Base-by-base conservation (phyloP, 1,140 invertebrate genomes). In the Drosophila sechellia region DNA sequence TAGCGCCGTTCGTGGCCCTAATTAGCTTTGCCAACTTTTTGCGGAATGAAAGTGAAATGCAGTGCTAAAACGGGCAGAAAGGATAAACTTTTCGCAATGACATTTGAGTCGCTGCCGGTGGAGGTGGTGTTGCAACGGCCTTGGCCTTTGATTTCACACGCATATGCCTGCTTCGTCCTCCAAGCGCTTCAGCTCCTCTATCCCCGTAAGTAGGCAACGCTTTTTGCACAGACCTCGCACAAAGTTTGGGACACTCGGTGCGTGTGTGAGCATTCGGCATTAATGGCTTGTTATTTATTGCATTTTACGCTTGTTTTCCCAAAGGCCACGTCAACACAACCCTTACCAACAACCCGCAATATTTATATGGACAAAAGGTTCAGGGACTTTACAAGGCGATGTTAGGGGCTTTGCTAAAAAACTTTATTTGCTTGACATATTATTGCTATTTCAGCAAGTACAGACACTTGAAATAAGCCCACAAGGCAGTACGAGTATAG, bases 281-380 rank as follows among this genome's bases (percentile, higher is more conserved):
- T 86, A 86, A 86, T 86, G 68, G 83, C 83, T 69, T 81, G 83
- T 86, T 86, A 86, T 86, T 86, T 86, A 86, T 86, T 69, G 77
- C 77, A 73, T 64, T 80, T 68, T 63, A 60, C 53, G 73, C 59
- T 70, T 77, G 53, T 78, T 74, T 70, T 64, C 34, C 71, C 64
- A 53, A 79, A 86, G 83, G 83, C 71, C 83, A 89, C 57, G 50
- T 81, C 79, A 72, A 56, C 81, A 80, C 71, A 39, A 46, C 43
- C 40, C 52, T 27, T 17, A 10, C 48, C 27, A 11, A 1, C n/a
- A 5, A 4, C 27, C 27, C n/a, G n/a, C 27, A 0, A 17, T 48
- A 31, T n/a, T 46, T 37, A 60, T 55, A 42, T 34, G 77, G 22
- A 3, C 12, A 27, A 57, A 73, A 58, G 52, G 77, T 73, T 81